These are phyloP conservation scores for Hepsetus odoe DNA, from an alignment of 2,113 vertebrate species.

Conservation along the genomic window DNA sequence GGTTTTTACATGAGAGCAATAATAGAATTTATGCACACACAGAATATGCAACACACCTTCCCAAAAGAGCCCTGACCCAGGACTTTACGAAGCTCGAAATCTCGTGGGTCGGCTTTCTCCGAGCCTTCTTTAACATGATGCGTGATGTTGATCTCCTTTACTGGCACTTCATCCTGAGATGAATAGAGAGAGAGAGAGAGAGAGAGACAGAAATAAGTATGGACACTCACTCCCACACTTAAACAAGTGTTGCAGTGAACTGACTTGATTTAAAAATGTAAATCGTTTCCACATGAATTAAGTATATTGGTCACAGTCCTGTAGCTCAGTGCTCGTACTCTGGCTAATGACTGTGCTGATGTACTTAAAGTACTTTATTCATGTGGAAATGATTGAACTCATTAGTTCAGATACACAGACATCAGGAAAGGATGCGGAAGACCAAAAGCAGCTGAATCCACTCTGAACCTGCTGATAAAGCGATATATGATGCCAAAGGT, in stretches of 20 bases:
- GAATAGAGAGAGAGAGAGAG: not conserved
- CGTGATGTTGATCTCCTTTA: conserved; percentile 87
- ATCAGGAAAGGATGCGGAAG: too few species aligned
- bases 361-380: not conserved
- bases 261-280: not conserved
- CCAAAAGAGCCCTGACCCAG: conserved; percentile 87
- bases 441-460: too few species aligned
- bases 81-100: conserved; percentile 85
- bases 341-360: too few species aligned
- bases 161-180: conserved; percentile 80
- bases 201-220: not conserved
- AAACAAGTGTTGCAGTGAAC: not conserved
- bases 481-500: not conserved
- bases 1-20: not conserved
- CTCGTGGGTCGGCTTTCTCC: conserved; percentile 84
- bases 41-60: conserved; percentile 72
- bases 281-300: not conserved
- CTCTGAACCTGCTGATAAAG: not conserved
- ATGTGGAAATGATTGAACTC: not conserved
- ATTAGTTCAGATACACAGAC: not conserved
- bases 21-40: not conserved
- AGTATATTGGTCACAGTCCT: too few species aligned
- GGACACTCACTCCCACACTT: not conserved
- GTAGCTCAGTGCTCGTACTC: too few species aligned
- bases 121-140: conserved; percentile 86